Conservation (phyloP, 2,888 invertebrate species). For the Drosophila robusta region DNA sequence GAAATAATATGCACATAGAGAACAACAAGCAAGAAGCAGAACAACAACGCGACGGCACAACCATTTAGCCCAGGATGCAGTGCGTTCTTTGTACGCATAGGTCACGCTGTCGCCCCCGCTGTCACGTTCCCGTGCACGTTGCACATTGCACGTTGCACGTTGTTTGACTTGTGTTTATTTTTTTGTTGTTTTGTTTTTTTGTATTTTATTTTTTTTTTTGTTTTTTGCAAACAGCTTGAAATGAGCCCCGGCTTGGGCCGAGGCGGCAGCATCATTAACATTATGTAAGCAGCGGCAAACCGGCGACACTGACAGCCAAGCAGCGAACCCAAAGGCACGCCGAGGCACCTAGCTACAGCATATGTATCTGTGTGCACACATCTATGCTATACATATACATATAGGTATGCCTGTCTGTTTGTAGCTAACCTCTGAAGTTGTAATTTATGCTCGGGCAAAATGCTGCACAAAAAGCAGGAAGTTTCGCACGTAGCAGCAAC, state of each 20-base stretch:
- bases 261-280: slow-evolving; percentile 73
- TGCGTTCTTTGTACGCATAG: slow-evolving; percentile 56
- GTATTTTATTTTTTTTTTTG: slow-evolving; percentile 38
- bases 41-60: slow-evolving; percentile 40
- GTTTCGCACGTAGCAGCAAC: slow-evolving; percentile 59
- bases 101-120: slow-evolving; percentile 14
- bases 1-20: slow-evolving; percentile 73
- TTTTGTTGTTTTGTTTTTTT: slow-evolving; percentile 65
- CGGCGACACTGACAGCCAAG: slow-evolving; percentile 62
- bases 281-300: slow-evolving; percentile 74
- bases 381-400: no score
- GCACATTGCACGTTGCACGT: slow-evolving; percentile 21
- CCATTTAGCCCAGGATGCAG: slow-evolving; percentile 61
- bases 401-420: background rate
- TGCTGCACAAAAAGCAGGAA: slow-evolving; percentile 64
- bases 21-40: slow-evolving; percentile 11
- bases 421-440: slow-evolving; percentile 65
- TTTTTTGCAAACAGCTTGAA: slow-evolving; percentile 68
- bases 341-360: slow-evolving; percentile 18
- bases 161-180: slow-evolving; percentile 63
- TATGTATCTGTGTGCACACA: background rate
- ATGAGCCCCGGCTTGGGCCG: slow-evolving; percentile 53
- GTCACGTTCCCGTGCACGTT: slow-evolving; percentile 11
- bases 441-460: slow-evolving; percentile 74
- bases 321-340: no score